phyloP scores from a whole-genome alignment of 2,797 vertebrate species.

The Coccyzus lansbergi region DNA sequence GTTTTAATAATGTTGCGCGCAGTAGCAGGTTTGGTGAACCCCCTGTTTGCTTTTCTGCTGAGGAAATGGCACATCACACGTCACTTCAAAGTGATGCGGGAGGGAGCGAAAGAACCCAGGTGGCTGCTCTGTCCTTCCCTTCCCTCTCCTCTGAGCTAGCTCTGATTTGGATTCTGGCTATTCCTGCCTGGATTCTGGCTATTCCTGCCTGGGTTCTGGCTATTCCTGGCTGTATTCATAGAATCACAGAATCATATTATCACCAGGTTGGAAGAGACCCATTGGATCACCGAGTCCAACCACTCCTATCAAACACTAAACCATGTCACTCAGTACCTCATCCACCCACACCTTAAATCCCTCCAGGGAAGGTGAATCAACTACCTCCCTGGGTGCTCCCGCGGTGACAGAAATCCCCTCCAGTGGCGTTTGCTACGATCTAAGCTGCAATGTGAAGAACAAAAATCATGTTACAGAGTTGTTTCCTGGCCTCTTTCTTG shows the following conservation, averaged over 20 bases:
- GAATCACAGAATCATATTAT: no score
- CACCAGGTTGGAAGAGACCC: no score
- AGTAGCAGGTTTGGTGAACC: background rate
- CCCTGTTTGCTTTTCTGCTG: constrained; percentile 38
- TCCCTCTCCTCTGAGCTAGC: background rate
- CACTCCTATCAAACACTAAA: no score
- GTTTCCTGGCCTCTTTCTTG: background rate
- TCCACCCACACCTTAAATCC: no score
- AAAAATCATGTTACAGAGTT: background rate
- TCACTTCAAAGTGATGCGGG: background rate
- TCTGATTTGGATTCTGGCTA: background rate
- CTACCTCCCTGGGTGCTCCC: no score
- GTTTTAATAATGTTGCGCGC: background rate
- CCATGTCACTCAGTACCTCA: no score
- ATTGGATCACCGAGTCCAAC: no score
- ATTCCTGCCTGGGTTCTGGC: background rate
- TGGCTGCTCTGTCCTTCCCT: background rate
- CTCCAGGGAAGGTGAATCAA: no score
- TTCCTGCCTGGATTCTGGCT: background rate
- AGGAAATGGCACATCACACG: background rate
- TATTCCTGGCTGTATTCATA: no score
- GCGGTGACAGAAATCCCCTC: background rate
- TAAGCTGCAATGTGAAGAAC: background rate
- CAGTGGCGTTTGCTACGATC: background rate
- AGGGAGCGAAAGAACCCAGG: background rate